These are phyloP conservation scores for Cydia pomonella DNA, from an alignment of 1,140 invertebrate genomes.

Conservation along the genomic window DNA sequence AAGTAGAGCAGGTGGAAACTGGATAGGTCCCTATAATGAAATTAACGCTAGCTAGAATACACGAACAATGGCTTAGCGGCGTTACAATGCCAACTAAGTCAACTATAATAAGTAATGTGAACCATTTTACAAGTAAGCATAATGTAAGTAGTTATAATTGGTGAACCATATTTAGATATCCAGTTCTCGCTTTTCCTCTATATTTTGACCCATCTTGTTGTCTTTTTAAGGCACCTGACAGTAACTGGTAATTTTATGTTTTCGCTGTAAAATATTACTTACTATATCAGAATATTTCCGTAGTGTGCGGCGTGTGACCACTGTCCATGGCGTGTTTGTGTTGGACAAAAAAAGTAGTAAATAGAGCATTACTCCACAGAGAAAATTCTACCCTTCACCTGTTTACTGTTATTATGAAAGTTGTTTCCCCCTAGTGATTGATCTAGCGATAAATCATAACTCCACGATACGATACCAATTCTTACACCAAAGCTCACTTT, in stretches of 20 bases:
- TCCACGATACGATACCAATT: too few species aligned
- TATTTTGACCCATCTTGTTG: too few species aligned
- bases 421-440: conserved; percentile 6
- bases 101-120: neutral
- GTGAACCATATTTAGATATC: too few species aligned
- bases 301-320: too few species aligned
- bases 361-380: neutral
- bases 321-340: too few species aligned
- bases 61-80: conserved; percentile 10
- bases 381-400: neutral
- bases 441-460: neutral
- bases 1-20: conserved; percentile 27
- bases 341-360: too few species aligned
- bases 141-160: neutral
- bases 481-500: too few species aligned
- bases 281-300: too few species aligned
- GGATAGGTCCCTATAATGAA: conserved; percentile 23
- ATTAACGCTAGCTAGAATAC: conserved; percentile 19
- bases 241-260: too few species aligned
- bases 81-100: neutral
- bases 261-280: too few species aligned
- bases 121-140: neutral
- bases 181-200: too few species aligned
- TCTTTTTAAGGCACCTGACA: too few species aligned
- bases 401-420: neutral